phyloP scores from a whole-genome alignment of 2,888 invertebrate species.

The Dasypolia templi region DNA sequence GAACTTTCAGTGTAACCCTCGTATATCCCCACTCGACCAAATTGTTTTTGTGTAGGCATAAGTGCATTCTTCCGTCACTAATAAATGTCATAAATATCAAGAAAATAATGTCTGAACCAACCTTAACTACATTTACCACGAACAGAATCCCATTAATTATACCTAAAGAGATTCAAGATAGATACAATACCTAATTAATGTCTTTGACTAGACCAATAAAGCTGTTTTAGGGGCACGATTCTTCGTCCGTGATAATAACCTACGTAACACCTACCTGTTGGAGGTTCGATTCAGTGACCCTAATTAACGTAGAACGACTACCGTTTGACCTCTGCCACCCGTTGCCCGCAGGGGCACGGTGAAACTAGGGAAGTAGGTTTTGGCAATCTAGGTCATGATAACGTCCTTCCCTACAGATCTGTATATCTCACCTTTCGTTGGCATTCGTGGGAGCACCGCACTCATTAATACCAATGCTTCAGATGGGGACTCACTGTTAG shows the following conservation, averaged over 20 bases:
- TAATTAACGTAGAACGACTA: conserved; percentile 33
- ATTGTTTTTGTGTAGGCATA: background rate
- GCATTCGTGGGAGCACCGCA: too few relatives aligned
- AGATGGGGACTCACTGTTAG: too few relatives aligned
- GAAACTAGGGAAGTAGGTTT: conserved; percentile 39
- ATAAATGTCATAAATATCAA: background rate
- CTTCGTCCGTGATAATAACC: background rate
- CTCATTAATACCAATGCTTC: too few relatives aligned
- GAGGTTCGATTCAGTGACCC: conserved; percentile 44
- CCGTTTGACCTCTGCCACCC: conserved; percentile 41
- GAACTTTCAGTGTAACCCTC: too few relatives aligned
- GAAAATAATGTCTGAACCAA: background rate
- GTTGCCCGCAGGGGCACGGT: conserved; percentile 11
- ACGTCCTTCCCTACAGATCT: background rate
- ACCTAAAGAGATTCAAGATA: too few relatives aligned
- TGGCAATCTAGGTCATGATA: conserved; percentile 18
- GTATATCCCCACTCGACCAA: background rate
- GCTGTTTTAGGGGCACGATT: background rate
- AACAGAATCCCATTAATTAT: background rate
- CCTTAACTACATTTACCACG: background rate
- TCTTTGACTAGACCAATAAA: too few relatives aligned
- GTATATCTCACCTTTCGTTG: background rate
- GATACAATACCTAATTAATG: too few relatives aligned
- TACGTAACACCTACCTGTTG: conserved; percentile 27
- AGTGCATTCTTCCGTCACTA: background rate